phyloP scores from a whole-genome alignment of 2,888 invertebrate genomes.

The Parelbella ahira region DNA sequence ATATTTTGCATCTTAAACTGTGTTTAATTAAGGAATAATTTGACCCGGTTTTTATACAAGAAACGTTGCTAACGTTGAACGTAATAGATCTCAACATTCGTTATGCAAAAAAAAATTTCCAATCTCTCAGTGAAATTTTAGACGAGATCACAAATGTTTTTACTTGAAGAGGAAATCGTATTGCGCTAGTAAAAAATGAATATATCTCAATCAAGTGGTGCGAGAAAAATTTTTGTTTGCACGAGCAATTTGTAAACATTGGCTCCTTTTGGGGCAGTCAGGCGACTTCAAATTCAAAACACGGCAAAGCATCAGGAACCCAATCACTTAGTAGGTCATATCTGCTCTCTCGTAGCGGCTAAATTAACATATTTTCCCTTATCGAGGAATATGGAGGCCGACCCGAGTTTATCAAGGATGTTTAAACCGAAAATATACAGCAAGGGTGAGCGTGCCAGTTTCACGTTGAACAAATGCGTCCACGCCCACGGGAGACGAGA shows the following conservation, averaged over 20 bases:
- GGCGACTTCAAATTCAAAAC: constrained; percentile 66
- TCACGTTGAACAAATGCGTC: constrained; percentile 64
- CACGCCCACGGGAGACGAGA: constrained; percentile 71
- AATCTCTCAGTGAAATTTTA: too few relatives aligned
- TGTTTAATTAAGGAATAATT: constrained; percentile 63
- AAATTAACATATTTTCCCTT: constrained; percentile 79
- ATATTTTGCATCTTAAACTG: constrained; percentile 71
- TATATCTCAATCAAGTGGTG: constrained; percentile 50
- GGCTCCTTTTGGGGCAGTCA: constrained; percentile 50
- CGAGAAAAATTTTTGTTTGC: constrained; percentile 45
- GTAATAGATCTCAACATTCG: too few relatives aligned
- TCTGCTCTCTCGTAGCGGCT: constrained; percentile 61
- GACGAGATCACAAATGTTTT: too few relatives aligned
- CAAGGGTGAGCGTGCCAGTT: constrained; percentile 49
- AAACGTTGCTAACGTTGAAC: constrained; percentile 10
- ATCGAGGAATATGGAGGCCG: constrained; percentile 68
- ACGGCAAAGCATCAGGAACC: constrained; percentile 63
- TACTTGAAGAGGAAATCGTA: constrained; percentile 11
- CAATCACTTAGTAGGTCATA: constrained; percentile 79
- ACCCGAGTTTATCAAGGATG: constrained; percentile 67
- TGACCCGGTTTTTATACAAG: constrained; percentile 42
- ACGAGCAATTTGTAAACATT: constrained; percentile 73
- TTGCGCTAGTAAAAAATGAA: constrained; percentile 31
- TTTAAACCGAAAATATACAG: constrained; percentile 66
- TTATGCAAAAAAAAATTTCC: too few relatives aligned